Evolutionary conservation across 2,888 invertebrate genomes (phyloP).

Genomic region (Nomada fucata): DNA sequence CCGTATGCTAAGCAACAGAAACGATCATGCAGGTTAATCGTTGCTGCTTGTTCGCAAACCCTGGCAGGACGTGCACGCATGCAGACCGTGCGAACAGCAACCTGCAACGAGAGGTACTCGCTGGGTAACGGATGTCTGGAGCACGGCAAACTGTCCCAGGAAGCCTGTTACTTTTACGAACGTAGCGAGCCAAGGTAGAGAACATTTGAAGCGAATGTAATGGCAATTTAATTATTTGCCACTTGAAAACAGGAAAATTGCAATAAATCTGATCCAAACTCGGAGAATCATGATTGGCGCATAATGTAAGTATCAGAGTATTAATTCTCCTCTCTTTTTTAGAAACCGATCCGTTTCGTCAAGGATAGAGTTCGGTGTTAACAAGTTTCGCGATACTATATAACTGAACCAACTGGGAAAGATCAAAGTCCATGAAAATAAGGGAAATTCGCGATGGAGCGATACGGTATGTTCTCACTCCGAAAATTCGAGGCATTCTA

Average conservation of each 20-base stretch:
- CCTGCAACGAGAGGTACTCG: slow-evolving; percentile 37
- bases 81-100: slow-evolving; percentile 48
- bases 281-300: too few species aligned
- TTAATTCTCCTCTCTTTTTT: not conserved
- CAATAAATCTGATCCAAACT: not conserved
- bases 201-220: slow-evolving; percentile 12
- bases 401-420: not conserved
- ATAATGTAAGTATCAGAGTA: too few species aligned
- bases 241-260: not conserved
- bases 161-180: slow-evolving; percentile 31
- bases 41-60: slow-evolving; percentile 22
- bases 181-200: not conserved
- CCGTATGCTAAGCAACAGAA: slow-evolving; percentile 55
- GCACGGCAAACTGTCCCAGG: slow-evolving; percentile 42
- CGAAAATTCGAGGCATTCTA: not conserved
- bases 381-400: not conserved
- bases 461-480: too few species aligned
- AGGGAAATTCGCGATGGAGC: slow-evolving; percentile 3
- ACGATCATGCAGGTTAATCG: slow-evolving; percentile 62
- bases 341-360: not conserved
- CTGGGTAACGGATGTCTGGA: slow-evolving; percentile 23
- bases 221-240: not conserved
- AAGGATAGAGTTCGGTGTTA: slow-evolving; percentile 2
- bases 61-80: slow-evolving; percentile 13
- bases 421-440: not conserved